Percentiles rank a stretch among this genome's conserved stretches.
phyloP scores from a whole-genome alignment of 1,140 invertebrate species.

The Ips typographus region DNA sequence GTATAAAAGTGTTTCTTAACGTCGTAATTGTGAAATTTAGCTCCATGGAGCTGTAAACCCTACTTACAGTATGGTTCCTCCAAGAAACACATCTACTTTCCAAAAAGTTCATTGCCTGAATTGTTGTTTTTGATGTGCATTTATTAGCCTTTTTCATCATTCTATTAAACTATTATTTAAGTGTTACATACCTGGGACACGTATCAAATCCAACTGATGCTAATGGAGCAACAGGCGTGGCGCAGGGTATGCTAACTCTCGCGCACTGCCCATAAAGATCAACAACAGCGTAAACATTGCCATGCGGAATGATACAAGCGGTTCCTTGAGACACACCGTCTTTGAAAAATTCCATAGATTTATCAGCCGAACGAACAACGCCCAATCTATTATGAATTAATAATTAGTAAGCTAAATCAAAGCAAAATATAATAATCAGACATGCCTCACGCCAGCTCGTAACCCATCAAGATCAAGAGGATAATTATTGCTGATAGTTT shows the following conservation, averaged over 20 bases:
- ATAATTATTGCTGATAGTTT: conserved; percentile 80
- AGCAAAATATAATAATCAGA: conserved; percentile 7
- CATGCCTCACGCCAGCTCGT: conserved; percentile 62
- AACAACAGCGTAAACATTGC: conserved; percentile 89
- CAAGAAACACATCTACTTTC: too few species aligned
- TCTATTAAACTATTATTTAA: not conserved
- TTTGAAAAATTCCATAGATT: conserved; percentile 84
- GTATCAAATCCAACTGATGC: conserved; percentile 31
- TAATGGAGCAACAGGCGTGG: conserved; percentile 46
- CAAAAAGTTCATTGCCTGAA: too few species aligned
- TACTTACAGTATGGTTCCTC: too few species aligned
- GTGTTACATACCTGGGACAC: conserved; percentile 18
- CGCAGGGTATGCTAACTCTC: conserved; percentile 67
- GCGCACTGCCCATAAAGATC: conserved; percentile 94
- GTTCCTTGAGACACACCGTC: conserved; percentile 89
- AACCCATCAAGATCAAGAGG: conserved; percentile 80
- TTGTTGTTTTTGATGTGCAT: too few species aligned
- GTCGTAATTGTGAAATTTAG: too few species aligned
- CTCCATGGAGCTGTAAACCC: too few species aligned
- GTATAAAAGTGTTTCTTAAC: too few species aligned
- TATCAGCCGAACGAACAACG: conserved; percentile 84
- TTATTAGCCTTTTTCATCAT: not conserved
- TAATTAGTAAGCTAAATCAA: not conserved
- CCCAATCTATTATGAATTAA: conserved; percentile 61
- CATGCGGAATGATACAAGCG: conserved; percentile 79